Base-by-base conservation (phyloP, 2,888 invertebrate genomes). In the Chloromyia formosa region DNA sequence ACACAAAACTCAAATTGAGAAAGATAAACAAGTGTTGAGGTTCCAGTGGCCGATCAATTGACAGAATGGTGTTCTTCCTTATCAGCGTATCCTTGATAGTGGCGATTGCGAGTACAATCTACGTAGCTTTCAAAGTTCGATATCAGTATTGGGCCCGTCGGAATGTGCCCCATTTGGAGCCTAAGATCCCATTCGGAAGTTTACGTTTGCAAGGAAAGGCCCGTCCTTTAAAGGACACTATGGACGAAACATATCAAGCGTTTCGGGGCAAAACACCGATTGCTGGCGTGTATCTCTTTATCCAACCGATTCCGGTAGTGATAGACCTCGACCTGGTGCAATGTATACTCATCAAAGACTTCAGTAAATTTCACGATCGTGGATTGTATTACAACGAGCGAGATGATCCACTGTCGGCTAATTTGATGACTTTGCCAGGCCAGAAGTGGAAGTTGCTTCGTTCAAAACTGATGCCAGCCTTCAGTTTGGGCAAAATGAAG, bases 381-480 rank as follows among this genome's bases (percentile, higher is more conserved):
- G 84, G 84, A 9, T 78, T 83, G 35, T 82, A 80, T 45, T 81
- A 81, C 56, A 83, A 86, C 69, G 84, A 83, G 16, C 78, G 80
- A 42, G 80, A 82, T 62, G 85, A 86, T 78, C 86, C 86, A 1
- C 68, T 86, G 0, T 80, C 83, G 12, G 84, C 79, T 1, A 83
- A 86, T 79, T 79, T 86, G 2, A 82, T 85, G 74, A 80, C 81
- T 66, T 75, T 85, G 75, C 83, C 83, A 16, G 86, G 86, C 0
- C 80, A 82, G 0, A 84, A 84, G 45, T 88, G 88, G 88, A 86
- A 84, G 68, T 80, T 82, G 22, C 81, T 87, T 77, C 81, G 88
- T 40, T 78, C 81, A 0, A 86, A 87, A 60, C 74, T 88, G 64
- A 85, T 86, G 1, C 86, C 87, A 0, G 86, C 87, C 83, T 87